phyloP scores from a whole-genome alignment of 1,140 invertebrate genomes.

The Trichonephila clavipes region DNA sequence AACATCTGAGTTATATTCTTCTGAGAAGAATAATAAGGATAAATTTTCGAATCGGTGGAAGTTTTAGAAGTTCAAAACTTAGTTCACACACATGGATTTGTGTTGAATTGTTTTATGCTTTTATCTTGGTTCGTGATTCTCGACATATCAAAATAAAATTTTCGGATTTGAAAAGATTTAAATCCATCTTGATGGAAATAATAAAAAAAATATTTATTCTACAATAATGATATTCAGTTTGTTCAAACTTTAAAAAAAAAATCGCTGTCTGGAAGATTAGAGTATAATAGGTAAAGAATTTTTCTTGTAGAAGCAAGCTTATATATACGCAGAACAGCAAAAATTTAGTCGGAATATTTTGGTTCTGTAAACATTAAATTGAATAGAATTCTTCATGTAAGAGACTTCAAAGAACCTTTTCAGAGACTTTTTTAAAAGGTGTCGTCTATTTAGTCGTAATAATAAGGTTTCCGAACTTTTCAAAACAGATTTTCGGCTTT shows the following conservation, averaged over 20 bases:
- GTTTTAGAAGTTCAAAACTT: no score
- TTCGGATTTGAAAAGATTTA: neutral
- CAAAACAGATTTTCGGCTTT: neutral
- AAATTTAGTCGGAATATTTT: neutral
- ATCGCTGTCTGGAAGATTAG: no score
- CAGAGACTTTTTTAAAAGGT: constrained; percentile 1
- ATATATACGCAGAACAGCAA: neutral
- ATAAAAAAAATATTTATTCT: neutral
- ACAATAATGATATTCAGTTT: neutral
- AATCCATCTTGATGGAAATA: neutral
- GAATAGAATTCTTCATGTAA: neutral
- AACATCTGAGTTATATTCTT: no score
- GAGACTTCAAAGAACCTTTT: neutral
- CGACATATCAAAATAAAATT: neutral
- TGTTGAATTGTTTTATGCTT: no score
- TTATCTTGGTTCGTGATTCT: no score
- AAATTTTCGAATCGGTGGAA: no score
- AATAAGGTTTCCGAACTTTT: neutral
- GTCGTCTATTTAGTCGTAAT: neutral
- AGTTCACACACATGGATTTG: no score
- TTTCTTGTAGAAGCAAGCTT: constrained; percentile 6
- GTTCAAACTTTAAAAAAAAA: neutral
- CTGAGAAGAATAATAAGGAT: no score
- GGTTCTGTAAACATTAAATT: neutral
- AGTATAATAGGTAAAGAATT: neutral